These are phyloP conservation scores for Poeciliopsis turrubarensis DNA, from an alignment of 2,113 vertebrate genomes.

Conservation along the genomic window DNA sequence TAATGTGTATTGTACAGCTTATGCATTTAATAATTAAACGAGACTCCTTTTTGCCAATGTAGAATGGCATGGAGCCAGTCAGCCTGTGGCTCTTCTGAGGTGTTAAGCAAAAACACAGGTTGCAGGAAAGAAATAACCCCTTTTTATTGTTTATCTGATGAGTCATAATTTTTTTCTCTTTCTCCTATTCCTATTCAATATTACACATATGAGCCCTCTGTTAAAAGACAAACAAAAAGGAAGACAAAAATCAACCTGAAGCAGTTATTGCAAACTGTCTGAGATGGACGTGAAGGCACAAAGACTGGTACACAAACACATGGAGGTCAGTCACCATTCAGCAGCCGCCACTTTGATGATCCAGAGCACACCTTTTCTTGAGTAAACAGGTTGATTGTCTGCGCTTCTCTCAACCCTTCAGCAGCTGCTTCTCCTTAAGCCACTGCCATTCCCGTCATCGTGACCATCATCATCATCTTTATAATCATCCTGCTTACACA, in stretches of 20 bases:
- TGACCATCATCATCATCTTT: constrained; percentile 66
- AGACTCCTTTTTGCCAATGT: not conserved
- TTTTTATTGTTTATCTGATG: not conserved
- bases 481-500: constrained; percentile 72
- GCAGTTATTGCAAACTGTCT: constrained; percentile 33
- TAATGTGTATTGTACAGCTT: not conserved
- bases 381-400: constrained; percentile 75
- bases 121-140: not conserved
- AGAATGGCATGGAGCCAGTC: not conserved
- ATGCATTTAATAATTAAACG: too few species aligned
- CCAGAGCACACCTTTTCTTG: constrained; percentile 70
- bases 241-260: constrained; percentile 11
- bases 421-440: constrained; percentile 80
- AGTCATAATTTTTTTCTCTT: not conserved
- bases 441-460: constrained; percentile 55
- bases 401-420: constrained; percentile 60
- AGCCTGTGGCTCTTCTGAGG: not conserved
- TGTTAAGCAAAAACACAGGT: not conserved
- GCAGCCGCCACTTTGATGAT: constrained; percentile 65
- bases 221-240: constrained; percentile 7
- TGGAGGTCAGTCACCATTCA: constrained; percentile 48
- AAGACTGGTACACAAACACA: constrained; percentile 32
- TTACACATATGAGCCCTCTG: not conserved
- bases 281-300: constrained; percentile 34
- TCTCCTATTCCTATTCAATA: not conserved